Percentiles rank a stretch among this genome's conserved stretches.
phyloP scores from a whole-genome alignment of 2,113 vertebrate genomes.

The Henicopernis longicauda region DNA sequence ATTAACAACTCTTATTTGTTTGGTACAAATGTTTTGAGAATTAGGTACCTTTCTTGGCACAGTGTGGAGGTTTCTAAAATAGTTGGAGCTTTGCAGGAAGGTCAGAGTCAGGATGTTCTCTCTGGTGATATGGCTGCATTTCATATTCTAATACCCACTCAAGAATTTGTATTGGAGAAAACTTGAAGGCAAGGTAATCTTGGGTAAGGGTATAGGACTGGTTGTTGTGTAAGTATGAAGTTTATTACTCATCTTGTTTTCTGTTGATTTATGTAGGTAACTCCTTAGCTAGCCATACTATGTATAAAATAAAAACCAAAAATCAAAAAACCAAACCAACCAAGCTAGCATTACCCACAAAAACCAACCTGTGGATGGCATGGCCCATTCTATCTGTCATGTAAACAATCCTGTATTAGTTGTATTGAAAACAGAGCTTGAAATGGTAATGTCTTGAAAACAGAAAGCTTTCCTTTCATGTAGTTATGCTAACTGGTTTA shows the following conservation, averaged over 20 bases:
- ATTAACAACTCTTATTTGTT: not conserved
- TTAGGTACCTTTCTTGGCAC: not conserved
- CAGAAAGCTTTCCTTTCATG: constrained; percentile 5
- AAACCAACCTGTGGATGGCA: not conserved
- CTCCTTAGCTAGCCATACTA: not conserved
- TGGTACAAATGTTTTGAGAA: not conserved
- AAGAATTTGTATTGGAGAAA: not conserved
- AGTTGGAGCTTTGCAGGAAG: not conserved
- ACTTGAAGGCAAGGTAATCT: not conserved
- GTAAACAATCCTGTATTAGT: not conserved
- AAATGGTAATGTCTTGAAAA: constrained; percentile 28
- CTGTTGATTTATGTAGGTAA: not conserved
- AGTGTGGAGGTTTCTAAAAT: not conserved
- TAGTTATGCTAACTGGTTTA: constrained; percentile 9
- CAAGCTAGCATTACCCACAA: not conserved
- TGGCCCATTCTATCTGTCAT: not conserved
- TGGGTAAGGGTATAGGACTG: not conserved
- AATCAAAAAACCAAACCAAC: not conserved
- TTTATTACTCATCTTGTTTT: not conserved
- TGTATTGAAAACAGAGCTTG: constrained; percentile 2
- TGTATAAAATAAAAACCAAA: not conserved
- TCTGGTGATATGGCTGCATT: not conserved
- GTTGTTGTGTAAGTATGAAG: not conserved
- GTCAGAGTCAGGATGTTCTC: not conserved
- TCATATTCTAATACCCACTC: not conserved